Conservation (phyloP, 2,113 vertebrate genomes). For the Gymnobelideus leadbeateri region DNA sequence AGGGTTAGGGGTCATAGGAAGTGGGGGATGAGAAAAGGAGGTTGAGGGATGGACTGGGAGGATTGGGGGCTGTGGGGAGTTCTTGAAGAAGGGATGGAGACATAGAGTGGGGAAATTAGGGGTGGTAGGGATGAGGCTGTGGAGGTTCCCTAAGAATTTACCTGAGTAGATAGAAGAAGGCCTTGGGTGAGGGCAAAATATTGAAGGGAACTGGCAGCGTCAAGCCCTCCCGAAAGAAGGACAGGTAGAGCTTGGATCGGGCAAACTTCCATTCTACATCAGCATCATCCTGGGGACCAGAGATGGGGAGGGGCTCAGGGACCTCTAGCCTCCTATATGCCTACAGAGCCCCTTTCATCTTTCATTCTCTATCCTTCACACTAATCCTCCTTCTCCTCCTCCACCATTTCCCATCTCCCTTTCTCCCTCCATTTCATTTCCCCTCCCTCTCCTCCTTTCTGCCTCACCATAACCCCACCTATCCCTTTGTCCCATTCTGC, state of each 20-base stretch:
- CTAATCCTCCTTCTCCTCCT: background rate
- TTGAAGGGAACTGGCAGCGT: slow-evolving; percentile 94
- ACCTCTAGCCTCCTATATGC: background rate
- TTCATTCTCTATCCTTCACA: background rate
- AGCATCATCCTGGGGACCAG: slow-evolving; percentile 87
- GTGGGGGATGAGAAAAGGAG: background rate
- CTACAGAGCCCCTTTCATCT: background rate
- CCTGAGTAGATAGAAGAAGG: slow-evolving; percentile 89
- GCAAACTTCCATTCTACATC: slow-evolving; percentile 96
- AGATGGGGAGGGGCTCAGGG: background rate
- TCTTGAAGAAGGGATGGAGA: background rate
- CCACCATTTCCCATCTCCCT: background rate
- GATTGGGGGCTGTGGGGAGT: background rate
- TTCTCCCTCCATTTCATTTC: background rate
- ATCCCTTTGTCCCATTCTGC: background rate
- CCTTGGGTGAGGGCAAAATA: slow-evolving; percentile 92
- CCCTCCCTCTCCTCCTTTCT: background rate
- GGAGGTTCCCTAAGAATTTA: slow-evolving; percentile 51
- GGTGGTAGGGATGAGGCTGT: background rate
- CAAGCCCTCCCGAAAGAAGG: slow-evolving; percentile 92
- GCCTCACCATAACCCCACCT: background rate
- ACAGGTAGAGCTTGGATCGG: slow-evolving; percentile 93
- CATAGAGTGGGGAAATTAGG: background rate
- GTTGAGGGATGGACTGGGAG: background rate
- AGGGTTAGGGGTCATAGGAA: background rate